phyloP scores from a whole-genome alignment of 2,113 vertebrate genomes.

The Apodemus sylvaticus region DNA sequence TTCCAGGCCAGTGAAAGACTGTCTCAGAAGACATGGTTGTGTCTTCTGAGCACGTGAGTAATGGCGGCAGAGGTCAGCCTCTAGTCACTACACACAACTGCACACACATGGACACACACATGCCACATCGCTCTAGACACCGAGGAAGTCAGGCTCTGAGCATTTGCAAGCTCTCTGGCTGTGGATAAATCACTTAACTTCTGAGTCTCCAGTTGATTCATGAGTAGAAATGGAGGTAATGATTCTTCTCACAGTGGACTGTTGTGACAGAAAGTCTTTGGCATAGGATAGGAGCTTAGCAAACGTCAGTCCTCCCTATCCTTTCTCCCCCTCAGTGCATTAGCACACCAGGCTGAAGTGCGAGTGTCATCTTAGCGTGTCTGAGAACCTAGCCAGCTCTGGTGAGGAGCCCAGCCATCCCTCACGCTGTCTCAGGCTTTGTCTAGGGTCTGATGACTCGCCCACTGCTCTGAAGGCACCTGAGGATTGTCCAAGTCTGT shows the following conservation, averaged over 20 bases:
- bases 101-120: background rate
- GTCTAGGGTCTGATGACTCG: background rate
- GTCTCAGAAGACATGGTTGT: background rate
- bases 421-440: background rate
- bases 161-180: background rate
- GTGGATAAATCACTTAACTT: background rate
- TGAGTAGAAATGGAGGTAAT: background rate
- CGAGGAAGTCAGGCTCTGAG: background rate
- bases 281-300: background rate
- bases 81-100: background rate
- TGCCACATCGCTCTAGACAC: background rate
- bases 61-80: background rate
- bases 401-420: background rate
- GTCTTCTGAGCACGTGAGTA: background rate
- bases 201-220: background rate
- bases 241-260: background rate
- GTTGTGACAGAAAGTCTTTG: background rate
- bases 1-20: background rate
- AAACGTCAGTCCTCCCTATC: background rate
- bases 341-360: background rate
- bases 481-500: background rate
- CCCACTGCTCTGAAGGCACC: background rate
- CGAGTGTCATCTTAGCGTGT: background rate
- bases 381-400: background rate
- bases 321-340: background rate